phyloP scores from a whole-genome alignment of 2,888 invertebrate species.

The Scaptomyza reducta region DNA sequence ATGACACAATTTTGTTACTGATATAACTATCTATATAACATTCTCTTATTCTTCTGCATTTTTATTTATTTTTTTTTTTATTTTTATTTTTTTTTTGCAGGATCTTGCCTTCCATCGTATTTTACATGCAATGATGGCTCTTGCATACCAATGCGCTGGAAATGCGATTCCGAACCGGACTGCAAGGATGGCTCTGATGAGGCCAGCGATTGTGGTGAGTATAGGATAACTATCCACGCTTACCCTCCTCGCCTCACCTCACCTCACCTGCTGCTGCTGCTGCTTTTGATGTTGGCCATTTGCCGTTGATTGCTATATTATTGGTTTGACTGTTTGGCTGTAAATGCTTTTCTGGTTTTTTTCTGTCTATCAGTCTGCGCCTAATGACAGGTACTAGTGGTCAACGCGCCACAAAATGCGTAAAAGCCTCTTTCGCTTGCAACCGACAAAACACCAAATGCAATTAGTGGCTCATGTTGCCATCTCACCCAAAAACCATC shows the following conservation, averaged over 20 bases:
- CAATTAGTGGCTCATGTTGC: conserved; percentile 65
- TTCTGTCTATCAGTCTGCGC: conserved; percentile 25
- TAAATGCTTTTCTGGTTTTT: conserved; percentile 40
- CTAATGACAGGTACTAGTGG: conserved; percentile 71
- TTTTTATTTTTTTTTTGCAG: conserved; percentile 65
- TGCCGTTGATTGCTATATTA: conserved; percentile 71
- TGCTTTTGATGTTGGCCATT: conserved; percentile 27
- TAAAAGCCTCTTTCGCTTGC: conserved; percentile 45
- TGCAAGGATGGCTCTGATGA: conserved; percentile 88
- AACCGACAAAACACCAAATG: conserved; percentile 62
- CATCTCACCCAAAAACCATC: background rate
- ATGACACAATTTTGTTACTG: conserved; percentile 9
- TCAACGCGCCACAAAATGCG: conserved; percentile 63
- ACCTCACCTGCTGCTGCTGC: background rate
- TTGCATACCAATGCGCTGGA: conserved; percentile 87
- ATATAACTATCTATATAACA: conserved; percentile 25
- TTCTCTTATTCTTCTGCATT: conserved; percentile 1
- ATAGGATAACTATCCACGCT: background rate
- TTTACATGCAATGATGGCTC: conserved; percentile 85
- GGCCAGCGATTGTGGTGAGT: conserved; percentile 86
- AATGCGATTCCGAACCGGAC: conserved; percentile 86
- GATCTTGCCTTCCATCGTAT: conserved; percentile 79
- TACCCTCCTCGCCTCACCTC: background rate
- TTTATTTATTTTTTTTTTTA: background rate
- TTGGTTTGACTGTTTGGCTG: conserved; percentile 69